phyloP scores from a whole-genome alignment of 2,797 vertebrate species.

The Benthosema pterotum region DNA sequence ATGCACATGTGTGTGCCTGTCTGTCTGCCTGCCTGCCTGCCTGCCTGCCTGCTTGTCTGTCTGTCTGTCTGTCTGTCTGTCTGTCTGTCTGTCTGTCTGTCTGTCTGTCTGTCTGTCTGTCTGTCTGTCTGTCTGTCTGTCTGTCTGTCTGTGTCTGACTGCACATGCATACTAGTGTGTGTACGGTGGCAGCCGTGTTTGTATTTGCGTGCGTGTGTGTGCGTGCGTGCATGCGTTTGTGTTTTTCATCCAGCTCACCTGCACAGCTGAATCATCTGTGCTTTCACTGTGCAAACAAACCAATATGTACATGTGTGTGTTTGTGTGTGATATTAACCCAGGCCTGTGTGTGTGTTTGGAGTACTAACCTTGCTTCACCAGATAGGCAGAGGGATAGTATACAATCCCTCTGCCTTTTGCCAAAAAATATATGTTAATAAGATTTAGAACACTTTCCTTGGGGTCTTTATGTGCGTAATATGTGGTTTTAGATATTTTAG shows the following conservation, averaged over 20 bases:
- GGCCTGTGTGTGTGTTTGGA: constrained; percentile 29
- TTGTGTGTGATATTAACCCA: constrained; percentile 33
- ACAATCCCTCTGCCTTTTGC: neutral
- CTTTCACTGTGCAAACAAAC: constrained; percentile 43
- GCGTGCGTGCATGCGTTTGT: constrained; percentile 13
- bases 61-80: neutral
- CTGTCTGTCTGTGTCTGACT: neutral
- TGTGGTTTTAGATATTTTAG: too few relatives aligned
- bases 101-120: constrained; percentile 3
- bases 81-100: neutral
- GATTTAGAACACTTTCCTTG: too few relatives aligned
- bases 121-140: neutral
- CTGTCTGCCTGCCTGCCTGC: neutral
- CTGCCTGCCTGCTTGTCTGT: neutral
- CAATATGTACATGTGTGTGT: constrained; percentile 17
- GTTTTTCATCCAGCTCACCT: constrained; percentile 28
- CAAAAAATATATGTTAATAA: too few relatives aligned
- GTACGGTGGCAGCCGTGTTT: too few relatives aligned
- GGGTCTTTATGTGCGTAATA: too few relatives aligned
- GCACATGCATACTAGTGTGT: constrained; percentile 13
- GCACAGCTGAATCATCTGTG: constrained; percentile 32
- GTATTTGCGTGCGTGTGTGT: constrained; percentile 7
- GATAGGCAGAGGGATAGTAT: constrained; percentile 25
- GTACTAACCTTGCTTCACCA: constrained; percentile 23
- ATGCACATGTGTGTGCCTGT: neutral